phyloP scores from a whole-genome alignment of 2,113 vertebrate genomes.

The Rhynchopsitta pachyrhyncha region DNA sequence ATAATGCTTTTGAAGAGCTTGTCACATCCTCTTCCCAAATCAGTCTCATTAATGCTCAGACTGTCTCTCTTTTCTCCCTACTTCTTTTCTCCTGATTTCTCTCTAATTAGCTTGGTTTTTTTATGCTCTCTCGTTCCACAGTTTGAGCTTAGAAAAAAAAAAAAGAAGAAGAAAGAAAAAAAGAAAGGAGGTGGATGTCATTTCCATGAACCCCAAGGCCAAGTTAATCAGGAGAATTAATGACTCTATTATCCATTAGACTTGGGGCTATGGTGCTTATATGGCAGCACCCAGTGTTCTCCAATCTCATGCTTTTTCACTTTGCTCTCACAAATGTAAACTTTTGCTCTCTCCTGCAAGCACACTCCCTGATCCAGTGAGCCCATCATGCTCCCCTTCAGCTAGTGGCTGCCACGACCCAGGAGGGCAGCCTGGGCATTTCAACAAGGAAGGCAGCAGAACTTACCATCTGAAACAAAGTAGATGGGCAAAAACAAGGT shows the following conservation, averaged over 20 bases:
- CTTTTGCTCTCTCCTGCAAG: slow-evolving; percentile 43
- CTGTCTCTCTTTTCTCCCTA: slow-evolving; percentile 77
- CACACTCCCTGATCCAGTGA: background rate
- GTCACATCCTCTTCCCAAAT: slow-evolving; percentile 82
- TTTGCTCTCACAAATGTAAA: slow-evolving; percentile 62
- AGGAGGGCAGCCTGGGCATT: background rate
- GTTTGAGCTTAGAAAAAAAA: slow-evolving; percentile 61
- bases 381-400: background rate
- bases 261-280: slow-evolving; percentile 52
- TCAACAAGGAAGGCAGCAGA: background rate
- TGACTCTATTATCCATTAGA: slow-evolving; percentile 80
- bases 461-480: background rate
- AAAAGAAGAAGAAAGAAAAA: background rate
- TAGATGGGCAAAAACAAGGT: background rate
- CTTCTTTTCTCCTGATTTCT: slow-evolving; percentile 78
- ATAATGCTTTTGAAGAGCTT: slow-evolving; percentile 85
- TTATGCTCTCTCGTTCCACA: slow-evolving; percentile 70
- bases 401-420: background rate
- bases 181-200: slow-evolving; percentile 67
- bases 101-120: slow-evolving; percentile 82
- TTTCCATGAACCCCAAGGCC: slow-evolving; percentile 81
- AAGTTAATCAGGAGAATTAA: slow-evolving; percentile 87
- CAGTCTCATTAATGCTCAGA: slow-evolving; percentile 84
- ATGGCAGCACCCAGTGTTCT: slow-evolving; percentile 35
- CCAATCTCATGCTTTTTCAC: background rate